Base-by-base conservation (phyloP, 2,797 vertebrate species). In the Darevskia mixta region DNA sequence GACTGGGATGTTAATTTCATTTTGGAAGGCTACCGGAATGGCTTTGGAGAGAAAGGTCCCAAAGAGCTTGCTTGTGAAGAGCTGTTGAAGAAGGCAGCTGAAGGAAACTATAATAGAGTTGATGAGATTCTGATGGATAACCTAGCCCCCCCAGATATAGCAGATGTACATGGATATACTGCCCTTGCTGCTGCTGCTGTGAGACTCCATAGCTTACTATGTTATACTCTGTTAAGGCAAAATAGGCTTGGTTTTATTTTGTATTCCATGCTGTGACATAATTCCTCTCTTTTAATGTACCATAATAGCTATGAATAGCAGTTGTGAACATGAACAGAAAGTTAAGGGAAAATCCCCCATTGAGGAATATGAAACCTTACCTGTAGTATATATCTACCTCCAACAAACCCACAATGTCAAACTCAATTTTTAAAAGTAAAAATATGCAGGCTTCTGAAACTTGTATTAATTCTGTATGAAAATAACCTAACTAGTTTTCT, bases 101-200 rank as follows among this genome's bases (percentile, higher is more conserved):
- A 61, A 29, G 98, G 98, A 38, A 92, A 98, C 35, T 85, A 55
- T 0, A 83, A 93, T 18, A 94, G 94, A 18, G 94, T 98, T 41
- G 93, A 66, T 3, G 85, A 92, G 5, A 93, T 97, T 79, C 95
- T 98, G 82, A 93, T 85, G 73, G 92, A 93, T 1, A 90, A 95
- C 66, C 90, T 96, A 20, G 97, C 96, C 80, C 96, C 96, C 72
- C 97, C 98, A 0, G 97, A 98, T 0, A 95, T 98, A 23, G 97
- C 97, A 1, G 98, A 98, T 49, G 92, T 94, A 2, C 93, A 49
- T 0, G 98, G 98, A 80, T 95, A 98, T 93, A 98, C 97, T 0
- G 97, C 97, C 4, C 97, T 99, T 1, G 97, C 98, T 0, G 97
- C 97, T 7, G 98, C 98, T 3, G 94, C 98, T 1, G 98, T 99